Evolutionary conservation across 2,888 invertebrate genomes (phyloP).

Genomic region (Lottia scabra): DNA sequence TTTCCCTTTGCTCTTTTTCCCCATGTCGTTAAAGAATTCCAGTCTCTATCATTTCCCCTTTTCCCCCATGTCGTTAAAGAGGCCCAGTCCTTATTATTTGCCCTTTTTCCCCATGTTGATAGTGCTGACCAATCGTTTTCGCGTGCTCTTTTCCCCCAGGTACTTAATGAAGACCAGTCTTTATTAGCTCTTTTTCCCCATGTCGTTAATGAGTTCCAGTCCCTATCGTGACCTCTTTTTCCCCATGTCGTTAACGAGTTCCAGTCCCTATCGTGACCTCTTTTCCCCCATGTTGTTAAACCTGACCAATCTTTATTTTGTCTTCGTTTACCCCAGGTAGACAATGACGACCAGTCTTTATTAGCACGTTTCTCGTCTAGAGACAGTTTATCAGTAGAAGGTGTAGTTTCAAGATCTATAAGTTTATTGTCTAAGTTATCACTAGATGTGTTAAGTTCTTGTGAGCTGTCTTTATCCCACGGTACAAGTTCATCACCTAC

Average conservation of each 20-base stretch:
- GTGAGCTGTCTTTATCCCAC: no score
- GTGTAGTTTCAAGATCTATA: no score
- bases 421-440: no score
- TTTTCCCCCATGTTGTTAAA: background rate
- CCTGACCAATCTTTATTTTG: background rate
- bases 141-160: background rate
- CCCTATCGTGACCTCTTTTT: background rate
- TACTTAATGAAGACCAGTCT: background rate
- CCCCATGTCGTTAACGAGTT: background rate
- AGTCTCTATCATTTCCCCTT: background rate
- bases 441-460: no score
- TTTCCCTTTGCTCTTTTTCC: background rate
- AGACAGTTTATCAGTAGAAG: no score
- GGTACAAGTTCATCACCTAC: no score
- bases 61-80: background rate
- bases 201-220: background rate
- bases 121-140: background rate
- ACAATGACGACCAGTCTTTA: background rate
- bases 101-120: background rate
- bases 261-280: background rate
- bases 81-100: background rate
- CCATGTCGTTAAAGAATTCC: background rate
- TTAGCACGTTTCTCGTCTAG: no score
- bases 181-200: constrained; percentile 1
- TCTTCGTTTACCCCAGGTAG: background rate